These are phyloP conservation scores for Sialis lutaria DNA, from an alignment of 2,888 invertebrate genomes.

Conservation along the genomic window DNA sequence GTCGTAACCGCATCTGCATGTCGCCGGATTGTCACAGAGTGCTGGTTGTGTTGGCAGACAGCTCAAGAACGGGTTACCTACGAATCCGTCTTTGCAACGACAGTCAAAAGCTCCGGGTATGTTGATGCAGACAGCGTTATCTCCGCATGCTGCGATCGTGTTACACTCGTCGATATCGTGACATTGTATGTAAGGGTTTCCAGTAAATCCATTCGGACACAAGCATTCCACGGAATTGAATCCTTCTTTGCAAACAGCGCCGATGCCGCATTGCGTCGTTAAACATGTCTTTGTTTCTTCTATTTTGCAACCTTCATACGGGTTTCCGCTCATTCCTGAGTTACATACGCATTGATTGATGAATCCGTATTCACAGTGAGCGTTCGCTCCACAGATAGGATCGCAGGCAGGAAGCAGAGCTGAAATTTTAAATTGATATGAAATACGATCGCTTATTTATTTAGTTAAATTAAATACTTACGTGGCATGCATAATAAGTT, in stretches of 20 bases:
- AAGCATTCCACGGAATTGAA: constrained; percentile 60
- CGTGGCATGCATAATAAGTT: constrained; percentile 82
- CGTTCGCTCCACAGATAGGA: constrained; percentile 65
- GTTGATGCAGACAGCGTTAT: constrained; percentile 79
- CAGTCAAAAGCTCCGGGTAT: constrained; percentile 80
- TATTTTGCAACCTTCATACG: constrained; percentile 63
- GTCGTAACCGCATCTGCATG: constrained; percentile 52
- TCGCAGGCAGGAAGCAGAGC: constrained; percentile 62
- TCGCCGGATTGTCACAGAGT: constrained; percentile 48
- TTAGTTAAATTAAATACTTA: constrained; percentile 31
- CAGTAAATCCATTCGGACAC: constrained; percentile 67
- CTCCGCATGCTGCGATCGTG: constrained; percentile 54
- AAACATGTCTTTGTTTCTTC: constrained; percentile 54
- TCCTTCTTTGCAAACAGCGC: constrained; percentile 65
- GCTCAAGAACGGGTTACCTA: constrained; percentile 74
- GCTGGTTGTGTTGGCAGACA: constrained; percentile 55
- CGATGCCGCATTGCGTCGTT: constrained; percentile 53
- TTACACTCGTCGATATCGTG: constrained; percentile 71
- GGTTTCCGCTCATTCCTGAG: constrained; percentile 70
- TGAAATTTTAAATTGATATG: constrained; percentile 23
- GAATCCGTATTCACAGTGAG: constrained; percentile 70
- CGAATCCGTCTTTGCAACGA: constrained; percentile 65
- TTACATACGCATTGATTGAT: constrained; percentile 68
- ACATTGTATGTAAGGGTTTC: constrained; percentile 76
- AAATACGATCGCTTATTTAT: constrained; percentile 4